Evolutionary conservation across 1,140 invertebrate species (phyloP), one percentile per base, ranked within the genome.

Genomic region (Bombus impatiens): DNA sequence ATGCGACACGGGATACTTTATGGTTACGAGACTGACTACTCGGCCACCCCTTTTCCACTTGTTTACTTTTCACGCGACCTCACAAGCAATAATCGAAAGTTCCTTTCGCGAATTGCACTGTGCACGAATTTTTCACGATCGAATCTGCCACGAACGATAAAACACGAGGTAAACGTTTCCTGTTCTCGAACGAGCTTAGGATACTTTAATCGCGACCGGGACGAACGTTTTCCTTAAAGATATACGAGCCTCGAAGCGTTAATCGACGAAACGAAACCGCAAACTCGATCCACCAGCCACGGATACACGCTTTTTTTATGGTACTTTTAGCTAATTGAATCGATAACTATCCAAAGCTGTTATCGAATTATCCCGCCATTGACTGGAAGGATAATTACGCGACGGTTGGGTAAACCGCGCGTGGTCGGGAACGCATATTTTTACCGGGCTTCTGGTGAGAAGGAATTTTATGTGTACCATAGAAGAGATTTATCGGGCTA

Each of bases 281-380:
- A 12, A 12, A 9, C 18, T 22, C 32, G 18, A 44, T 35, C 32
- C 28, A 6, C 35, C 44, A 47, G 78, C 65, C 37, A n/a, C 35
- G 28, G 65, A 28, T 59, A 13, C 67, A 37, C 71, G 15, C 32
- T 22, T 3, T 37, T 88, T 90, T 90, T 90, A 90, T 88, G 80
- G 89, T 57, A 72, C 77, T 77, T 80, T 95, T 92, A 93, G 91
- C 92, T 94, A 94, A 95, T 95, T 92, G 92, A 94, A 94, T 94
- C 92, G 91, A 94, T 92, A 91, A 91, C 76, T 82, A 85, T 78
- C 72, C 72, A 62, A 83, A 67, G 67, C 78, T 83, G 82, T 84
- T 93, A 92, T 94, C 90, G 88, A 94, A 94, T 95, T 93, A 94
- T 90, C 85, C 77, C n/a, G 70, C 86, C 88, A 87, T 93, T 93